Evolutionary conservation across 1,140 invertebrate genomes (phyloP).

Genomic region (Drosophila takahashii): DNA sequence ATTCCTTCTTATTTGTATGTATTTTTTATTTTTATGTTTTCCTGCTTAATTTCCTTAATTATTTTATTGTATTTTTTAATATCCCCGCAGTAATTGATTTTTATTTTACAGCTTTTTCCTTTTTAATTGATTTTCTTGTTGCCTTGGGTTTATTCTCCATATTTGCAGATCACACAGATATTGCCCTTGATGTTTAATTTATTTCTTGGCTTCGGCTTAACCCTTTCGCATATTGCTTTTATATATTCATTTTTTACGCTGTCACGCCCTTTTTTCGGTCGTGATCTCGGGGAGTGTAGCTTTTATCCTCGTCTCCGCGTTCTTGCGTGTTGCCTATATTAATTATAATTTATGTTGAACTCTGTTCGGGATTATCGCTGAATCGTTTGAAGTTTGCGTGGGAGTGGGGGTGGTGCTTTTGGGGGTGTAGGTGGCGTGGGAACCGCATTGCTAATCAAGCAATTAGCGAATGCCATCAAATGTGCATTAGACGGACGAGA

Average conservation of each 20-base stretch:
- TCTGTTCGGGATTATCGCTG: slow-evolving; percentile 56
- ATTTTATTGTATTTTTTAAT: neutral
- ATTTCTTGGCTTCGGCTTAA: slow-evolving; percentile 21
- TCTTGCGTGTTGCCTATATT: slow-evolving; percentile 55
- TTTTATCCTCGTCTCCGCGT: slow-evolving; percentile 11
- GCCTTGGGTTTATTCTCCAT: slow-evolving; percentile 4
- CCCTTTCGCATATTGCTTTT: slow-evolving; percentile 22
- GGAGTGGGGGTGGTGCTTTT: slow-evolving; percentile 7
- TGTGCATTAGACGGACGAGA: slow-evolving; percentile 68
- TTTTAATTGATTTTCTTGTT: slow-evolving; percentile 18
- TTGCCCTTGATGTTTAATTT: slow-evolving; percentile 40
- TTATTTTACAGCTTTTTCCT: neutral
- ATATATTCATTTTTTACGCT: slow-evolving; percentile 23
- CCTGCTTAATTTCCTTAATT: too few species aligned
- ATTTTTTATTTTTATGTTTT: neutral
- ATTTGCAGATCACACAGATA: slow-evolving; percentile 31
- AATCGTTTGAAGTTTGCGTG: slow-evolving; percentile 38
- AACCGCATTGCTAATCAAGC: slow-evolving; percentile 76
- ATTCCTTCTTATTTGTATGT: too few species aligned
- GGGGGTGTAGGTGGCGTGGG: slow-evolving; percentile 59
- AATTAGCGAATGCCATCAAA: slow-evolving; percentile 81
- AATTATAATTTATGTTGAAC: slow-evolving; percentile 78
- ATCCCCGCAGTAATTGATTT: neutral
- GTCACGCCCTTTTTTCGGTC: slow-evolving; percentile 52
- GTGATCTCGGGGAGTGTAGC: slow-evolving; percentile 37